Evolutionary conservation across 2,113 vertebrate species (phyloP).

Genomic region (Pelmatolapia mariae): DNA sequence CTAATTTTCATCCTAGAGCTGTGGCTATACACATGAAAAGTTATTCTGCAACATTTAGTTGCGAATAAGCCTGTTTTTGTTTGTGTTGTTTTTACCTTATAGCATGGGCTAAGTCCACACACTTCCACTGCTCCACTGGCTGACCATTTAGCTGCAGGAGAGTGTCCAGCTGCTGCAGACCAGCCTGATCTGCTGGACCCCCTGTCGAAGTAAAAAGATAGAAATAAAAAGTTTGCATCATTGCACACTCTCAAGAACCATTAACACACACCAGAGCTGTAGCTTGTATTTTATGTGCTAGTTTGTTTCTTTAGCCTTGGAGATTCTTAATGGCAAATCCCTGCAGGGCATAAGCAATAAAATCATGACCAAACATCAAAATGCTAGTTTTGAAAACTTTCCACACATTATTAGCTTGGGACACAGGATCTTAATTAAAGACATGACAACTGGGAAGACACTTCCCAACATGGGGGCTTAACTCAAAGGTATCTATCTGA

Average conservation of each 20-base stretch:
- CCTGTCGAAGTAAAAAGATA: constrained; percentile 62
- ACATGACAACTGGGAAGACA: background rate
- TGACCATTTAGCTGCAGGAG: constrained; percentile 89
- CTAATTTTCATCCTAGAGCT: background rate
- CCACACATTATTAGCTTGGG: background rate
- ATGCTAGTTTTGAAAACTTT: background rate
- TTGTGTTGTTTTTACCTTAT: constrained; percentile 75
- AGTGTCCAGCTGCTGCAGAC: constrained; percentile 87
- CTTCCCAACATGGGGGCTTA: background rate
- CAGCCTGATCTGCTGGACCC: constrained; percentile 88
- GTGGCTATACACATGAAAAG: background rate
- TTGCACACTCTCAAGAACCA: background rate
- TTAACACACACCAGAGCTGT: background rate
- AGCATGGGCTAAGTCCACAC: constrained; percentile 88
- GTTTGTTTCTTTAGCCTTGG: background rate
- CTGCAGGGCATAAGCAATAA: background rate
- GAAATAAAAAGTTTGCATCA: background rate
- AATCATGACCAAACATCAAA: background rate
- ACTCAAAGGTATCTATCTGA: background rate
- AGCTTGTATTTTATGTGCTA: background rate
- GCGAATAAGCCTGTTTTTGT: background rate
- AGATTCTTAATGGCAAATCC: background rate
- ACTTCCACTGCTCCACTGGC: constrained; percentile 94
- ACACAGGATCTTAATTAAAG: background rate
- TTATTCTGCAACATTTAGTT: background rate